Base-by-base conservation (phyloP, 2,113 vertebrate genomes). In the Saccopteryx leptura region DNA sequence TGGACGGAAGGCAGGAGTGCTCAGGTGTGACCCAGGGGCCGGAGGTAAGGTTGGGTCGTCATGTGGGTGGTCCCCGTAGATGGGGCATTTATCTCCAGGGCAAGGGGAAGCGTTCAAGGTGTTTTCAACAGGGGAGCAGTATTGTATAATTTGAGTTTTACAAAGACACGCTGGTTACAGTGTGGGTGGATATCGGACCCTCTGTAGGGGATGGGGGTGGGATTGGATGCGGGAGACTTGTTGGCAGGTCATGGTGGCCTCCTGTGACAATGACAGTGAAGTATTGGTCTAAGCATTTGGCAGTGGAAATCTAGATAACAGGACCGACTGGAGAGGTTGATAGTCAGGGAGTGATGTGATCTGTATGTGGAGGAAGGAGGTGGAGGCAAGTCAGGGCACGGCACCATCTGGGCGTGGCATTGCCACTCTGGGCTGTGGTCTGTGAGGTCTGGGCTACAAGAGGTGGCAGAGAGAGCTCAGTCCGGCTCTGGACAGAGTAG, bases 291-390 rank as follows among this genome's bases (percentile, higher is more conserved):
- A 17, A n/a, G 46, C 7, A 56, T 68, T 28, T 17, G 24, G 69
- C 79, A 68, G 52, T 82, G 26, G 58, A 46, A 18, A 63, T 21
- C 31, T n/a, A 63, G n/a, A 60, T n/a, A 24, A 8, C 7, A 21
- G 39, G 48, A 13, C 71, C 46, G 63, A 3, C 12, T 28, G 60
- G 68, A 56, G 81, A 23, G 60, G 11, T 0, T 18, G 83, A 23
- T 0, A 0, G 14, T 23, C 23, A 2, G 68, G 61, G 71, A 39
- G 31, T 14, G 19, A 17, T 0, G 14, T 18, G 79, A n/a, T 5
- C 28, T 1, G 2, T 0, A 9, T 9, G 10, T 8, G 3, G 14
- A 15, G 1, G 33, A 9, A 15, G 1, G 33, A 9, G 8, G 4
- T 19, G 72, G 33, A 65, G 28, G 63, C 2, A 5, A 1, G 7